phyloP scores from a whole-genome alignment of 2,113 vertebrate genomes.

The Corydoras sp. region DNA sequence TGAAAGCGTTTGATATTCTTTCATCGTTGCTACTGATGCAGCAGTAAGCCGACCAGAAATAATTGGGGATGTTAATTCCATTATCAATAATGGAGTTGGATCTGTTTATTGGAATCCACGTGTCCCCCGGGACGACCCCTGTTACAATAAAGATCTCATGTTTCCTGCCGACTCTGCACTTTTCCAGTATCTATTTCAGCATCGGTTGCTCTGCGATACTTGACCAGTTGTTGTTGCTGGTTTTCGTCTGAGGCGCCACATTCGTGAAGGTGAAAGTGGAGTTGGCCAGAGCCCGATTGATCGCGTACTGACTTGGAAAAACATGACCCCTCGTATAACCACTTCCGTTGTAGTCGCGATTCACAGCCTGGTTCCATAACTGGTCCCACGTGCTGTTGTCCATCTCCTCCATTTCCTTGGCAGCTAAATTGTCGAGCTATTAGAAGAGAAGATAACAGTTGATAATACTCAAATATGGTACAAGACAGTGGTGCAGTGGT shows the following conservation, averaged over 20 bases:
- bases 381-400: background rate
- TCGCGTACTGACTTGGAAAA: background rate
- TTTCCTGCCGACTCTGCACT: background rate
- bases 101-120: background rate
- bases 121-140: slow-evolving; percentile 1
- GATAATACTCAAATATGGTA: no score
- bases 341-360: background rate
- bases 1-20: background rate
- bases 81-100: rapidly evolving
- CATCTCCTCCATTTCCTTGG: background rate
- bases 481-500: no score
- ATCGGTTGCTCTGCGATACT: background rate
- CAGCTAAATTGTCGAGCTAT: background rate
- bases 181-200: background rate
- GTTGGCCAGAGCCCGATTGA: background rate
- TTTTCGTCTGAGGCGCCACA: background rate
- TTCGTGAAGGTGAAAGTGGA: slow-evolving; percentile 13
- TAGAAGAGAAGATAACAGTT: background rate
- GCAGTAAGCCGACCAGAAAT: slow-evolving; percentile 8
- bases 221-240: background rate
- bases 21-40: background rate
- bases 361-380: background rate
- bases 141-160: background rate
- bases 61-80: slow-evolving; percentile 9
- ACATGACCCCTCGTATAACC: background rate